These are phyloP conservation scores for Trachelipus rathkii DNA, from an alignment of 1,140 invertebrate species.

Conservation along the genomic window DNA sequence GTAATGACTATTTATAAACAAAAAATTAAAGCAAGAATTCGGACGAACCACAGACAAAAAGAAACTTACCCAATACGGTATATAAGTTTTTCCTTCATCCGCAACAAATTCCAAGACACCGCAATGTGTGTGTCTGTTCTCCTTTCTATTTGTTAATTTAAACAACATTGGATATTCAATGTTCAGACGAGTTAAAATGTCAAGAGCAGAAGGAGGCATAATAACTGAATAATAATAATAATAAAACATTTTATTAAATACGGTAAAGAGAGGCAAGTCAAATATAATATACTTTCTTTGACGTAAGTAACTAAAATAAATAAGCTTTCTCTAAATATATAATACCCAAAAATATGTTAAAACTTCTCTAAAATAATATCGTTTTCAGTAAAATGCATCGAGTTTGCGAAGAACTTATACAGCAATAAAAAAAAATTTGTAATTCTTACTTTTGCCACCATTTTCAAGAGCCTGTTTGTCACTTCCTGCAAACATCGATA, in stretches of 20 bases:
- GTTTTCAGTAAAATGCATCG: too few relatives aligned
- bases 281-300: background rate
- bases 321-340: background rate
- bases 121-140: constrained; percentile 84
- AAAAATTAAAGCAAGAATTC: too few relatives aligned
- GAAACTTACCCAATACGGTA: constrained; percentile 86
- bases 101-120: constrained; percentile 98
- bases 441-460: constrained; percentile 85
- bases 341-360: constrained; percentile 23
- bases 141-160: constrained; percentile 85
- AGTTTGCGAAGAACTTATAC: too few relatives aligned
- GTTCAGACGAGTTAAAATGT: constrained; percentile 86
- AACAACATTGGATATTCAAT: constrained; percentile 99
- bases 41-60: background rate
- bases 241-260: background rate
- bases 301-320: background rate
- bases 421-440: too few relatives aligned
- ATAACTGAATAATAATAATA: constrained; percentile 72
- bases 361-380: constrained; percentile 19
- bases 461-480: constrained; percentile 93
- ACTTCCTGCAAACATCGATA: constrained; percentile 90
- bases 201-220: constrained; percentile 93
- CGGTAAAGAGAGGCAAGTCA: background rate
- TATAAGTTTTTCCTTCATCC: constrained; percentile 95
- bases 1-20: too few relatives aligned